Base-by-base conservation (phyloP, 2,797 vertebrate species). In the Tauraco hartlaubi region DNA sequence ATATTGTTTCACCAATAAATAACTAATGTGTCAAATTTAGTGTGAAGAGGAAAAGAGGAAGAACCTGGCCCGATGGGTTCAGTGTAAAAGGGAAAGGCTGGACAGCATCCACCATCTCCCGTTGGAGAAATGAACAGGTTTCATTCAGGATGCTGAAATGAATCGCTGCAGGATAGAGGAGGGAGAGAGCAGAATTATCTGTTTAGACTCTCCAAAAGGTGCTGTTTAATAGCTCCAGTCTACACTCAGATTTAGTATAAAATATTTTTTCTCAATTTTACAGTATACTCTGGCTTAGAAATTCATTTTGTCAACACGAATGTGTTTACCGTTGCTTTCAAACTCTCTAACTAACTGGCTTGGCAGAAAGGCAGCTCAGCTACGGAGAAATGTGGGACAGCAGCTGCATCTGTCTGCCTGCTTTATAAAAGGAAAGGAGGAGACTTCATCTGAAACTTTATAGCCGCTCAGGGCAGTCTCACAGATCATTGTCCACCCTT, bases 321-420 rank as follows among this genome's bases (percentile, higher is more conserved):
- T 48, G 43, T 90, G 46, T 96, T 96, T 96, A 91, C 54, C 8
- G 12, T 94, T 95, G 88, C 90, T 97, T 97, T 88, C 33, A 85
- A 94, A 94, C 46, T 44, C 72, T 83, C 80, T 90, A 92, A 90
- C 91, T 96, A 88, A 82, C 88, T 90, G 52, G 28, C 56, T 96
- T 97, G 90, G 92, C 88, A 96, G 88, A 52, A 71, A 91, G 58
- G 71, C 82, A 86, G 72, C 71, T 90, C 31, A 63, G 43, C 76
- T 81, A 90, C 1, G 1, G 52, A 85, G 74, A 94, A 93, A 94
- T 89, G 80, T 85, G 46, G 68, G 56, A 76, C 56, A 89, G 85
- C 44, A 92, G 49, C 58, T 95, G 88, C 72, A 91, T 95, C 90
- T 86, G 73, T 72, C 84, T 88, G 67, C 43, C 46, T 88, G 33